Base-by-base conservation (phyloP, 2,797 vertebrate genomes). In the Toxotes lorentzi region DNA sequence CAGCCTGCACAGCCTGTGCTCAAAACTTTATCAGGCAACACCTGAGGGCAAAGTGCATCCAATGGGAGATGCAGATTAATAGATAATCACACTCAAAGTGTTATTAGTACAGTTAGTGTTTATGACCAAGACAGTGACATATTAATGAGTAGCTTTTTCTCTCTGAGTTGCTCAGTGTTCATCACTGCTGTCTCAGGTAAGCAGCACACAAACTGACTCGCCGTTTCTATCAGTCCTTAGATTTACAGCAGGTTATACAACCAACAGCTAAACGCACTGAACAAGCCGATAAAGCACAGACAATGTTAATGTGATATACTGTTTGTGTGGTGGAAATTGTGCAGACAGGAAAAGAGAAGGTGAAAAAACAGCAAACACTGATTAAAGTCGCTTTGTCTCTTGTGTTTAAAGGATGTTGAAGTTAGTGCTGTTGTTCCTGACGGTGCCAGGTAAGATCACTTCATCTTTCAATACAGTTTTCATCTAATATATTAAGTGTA, bases 401-500 rank as follows among this genome's bases (percentile, higher is more conserved):
- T 83, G 13, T 76, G 7, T 79, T 69, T 60, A 35, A 83, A 95
- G 91, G 86, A 96, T 96, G 95, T 59, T 93, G 7, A 92, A 51
- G 73, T 50, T 82, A 0, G 32, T 76, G 35, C 71, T 95, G 60
- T 73, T 95, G 41, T 24, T 91, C 75, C 78, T 93, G 88, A 65
- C 84, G 1, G 70, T 94, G 70, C 87, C 93, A 79, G 94, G 95
- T 96, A 91, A 94, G 93, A 75, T 34, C 43, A 19, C 7, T 45
- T 41, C 4, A 7, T 45, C 16, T 60, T 14, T 53, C 19, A n/a
- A 10, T 45, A 2, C 10, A 12, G 1, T 14, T 14, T 12, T 40
- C 0, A 24, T 53, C 51, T 30, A 2, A 54, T 12, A 23, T 21
- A 13, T 50, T 9, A 35, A 23, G 14, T 51, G 45, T 48, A 48